Percentiles rank a stretch among this genome's conserved stretches.
Evolutionary conservation across 2,113 vertebrate genomes (phyloP).

Genomic region (Vanacampus margaritifer): DNA sequence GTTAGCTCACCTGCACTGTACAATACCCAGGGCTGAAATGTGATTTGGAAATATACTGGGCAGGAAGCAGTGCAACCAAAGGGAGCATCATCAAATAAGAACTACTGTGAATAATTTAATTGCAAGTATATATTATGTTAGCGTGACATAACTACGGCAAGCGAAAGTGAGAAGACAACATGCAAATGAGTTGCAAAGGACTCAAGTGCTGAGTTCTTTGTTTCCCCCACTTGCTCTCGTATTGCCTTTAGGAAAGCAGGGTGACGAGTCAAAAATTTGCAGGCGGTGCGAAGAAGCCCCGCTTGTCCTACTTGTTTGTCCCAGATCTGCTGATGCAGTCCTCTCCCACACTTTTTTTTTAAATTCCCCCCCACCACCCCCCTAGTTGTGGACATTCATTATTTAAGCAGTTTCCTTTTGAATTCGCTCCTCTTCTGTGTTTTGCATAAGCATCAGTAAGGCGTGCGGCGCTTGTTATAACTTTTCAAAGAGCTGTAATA

Average conservation of each 20-base stretch:
- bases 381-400: constrained; percentile 61
- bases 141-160: constrained; percentile 8
- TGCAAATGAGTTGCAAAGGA: constrained; percentile 46
- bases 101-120: not conserved
- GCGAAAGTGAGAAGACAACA: constrained; percentile 7
- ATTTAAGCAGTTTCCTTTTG: constrained; percentile 63
- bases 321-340: constrained; percentile 65
- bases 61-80: not conserved
- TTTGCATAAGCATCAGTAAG: constrained; percentile 59
- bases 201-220: constrained; percentile 61
- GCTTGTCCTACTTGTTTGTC: constrained; percentile 66
- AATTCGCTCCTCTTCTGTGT: constrained; percentile 51
- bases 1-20: not conserved
- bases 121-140: not conserved
- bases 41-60: not conserved
- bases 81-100: not conserved
- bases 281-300: constrained; percentile 42
- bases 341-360: constrained; percentile 21
- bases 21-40: not conserved
- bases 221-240: constrained; percentile 46
- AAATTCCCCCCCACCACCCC: constrained; percentile 25
- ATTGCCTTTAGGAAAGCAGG: constrained; percentile 49
- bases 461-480: constrained; percentile 42
- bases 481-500: constrained; percentile 37
- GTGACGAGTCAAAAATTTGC: constrained; percentile 62